A percentile compares a stretch with the other conserved stretches of the same genome.
These are phyloP conservation scores for Eupithecia centaureata DNA, from an alignment of 2,888 invertebrate genomes.

Conservation along the genomic window DNA sequence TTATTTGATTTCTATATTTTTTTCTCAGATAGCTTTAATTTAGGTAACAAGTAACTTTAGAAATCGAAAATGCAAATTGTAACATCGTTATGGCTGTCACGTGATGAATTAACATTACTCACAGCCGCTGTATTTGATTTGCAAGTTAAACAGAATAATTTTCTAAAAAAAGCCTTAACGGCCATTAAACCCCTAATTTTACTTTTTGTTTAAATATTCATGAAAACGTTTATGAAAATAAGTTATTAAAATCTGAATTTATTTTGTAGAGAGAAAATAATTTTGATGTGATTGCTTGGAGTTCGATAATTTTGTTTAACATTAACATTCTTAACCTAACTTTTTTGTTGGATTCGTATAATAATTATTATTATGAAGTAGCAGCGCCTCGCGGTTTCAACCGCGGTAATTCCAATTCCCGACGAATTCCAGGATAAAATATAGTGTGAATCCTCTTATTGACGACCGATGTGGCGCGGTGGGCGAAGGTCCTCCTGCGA, in stretches of 20 bases:
- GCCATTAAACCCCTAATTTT: conserved; percentile 13
- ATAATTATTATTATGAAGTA: too few species aligned
- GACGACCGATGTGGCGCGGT: too few species aligned
- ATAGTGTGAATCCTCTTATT: too few species aligned
- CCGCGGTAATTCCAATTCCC: too few species aligned
- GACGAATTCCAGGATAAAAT: too few species aligned
- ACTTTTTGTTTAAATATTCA: conserved; percentile 11
- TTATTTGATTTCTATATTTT: too few species aligned
- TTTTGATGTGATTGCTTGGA: not conserved
- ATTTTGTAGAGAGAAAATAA: not conserved
- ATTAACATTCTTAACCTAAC: not conserved
- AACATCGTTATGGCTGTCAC: conserved; percentile 20
- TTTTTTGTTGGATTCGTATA: not conserved
- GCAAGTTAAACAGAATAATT: conserved; percentile 19
- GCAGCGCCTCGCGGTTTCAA: too few species aligned
- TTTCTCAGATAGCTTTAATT: too few species aligned
- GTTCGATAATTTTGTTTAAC: not conserved
- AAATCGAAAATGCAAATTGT: conserved; percentile 10
- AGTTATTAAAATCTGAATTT: not conserved
- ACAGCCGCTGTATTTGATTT: conserved; percentile 18
- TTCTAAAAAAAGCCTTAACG: not conserved
- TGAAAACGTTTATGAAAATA: conserved; percentile 12
- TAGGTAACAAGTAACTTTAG: too few species aligned
- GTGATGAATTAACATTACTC: conserved; percentile 28
- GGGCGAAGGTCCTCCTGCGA: too few species aligned